Evolutionary conservation across 2,888 invertebrate genomes (phyloP), one percentile per base, ranked within the genome.

Genomic region (Drosophila prolongata): DNA sequence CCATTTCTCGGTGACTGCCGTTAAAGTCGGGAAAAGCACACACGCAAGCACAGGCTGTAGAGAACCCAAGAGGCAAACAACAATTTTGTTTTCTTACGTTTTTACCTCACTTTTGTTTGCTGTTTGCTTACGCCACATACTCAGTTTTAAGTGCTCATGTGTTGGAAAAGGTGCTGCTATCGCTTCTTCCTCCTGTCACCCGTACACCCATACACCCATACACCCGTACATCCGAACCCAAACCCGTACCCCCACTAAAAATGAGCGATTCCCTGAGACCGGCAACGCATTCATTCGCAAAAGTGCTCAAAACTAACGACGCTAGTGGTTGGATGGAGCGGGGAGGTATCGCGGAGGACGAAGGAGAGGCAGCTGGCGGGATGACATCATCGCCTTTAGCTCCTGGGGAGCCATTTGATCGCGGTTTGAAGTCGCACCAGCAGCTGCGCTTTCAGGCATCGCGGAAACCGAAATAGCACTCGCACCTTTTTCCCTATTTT

Each of bases 51-150:
- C 55, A 38, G 52, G 14, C 35, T 47, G 35, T 19, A 38, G 37
- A 43, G 58, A 58, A 37, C 67, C 67, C 76, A 66, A 72, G 77
- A 75, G 70, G 74, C 77, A 81, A 81, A 77, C 77, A 76, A 64
- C 16, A 71, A 56, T 66, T 76, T 77, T 80, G 84, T 59, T 64
- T 75, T 60, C 64, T 53, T 67, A 77, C 80, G 76, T 80, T 80
- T 75, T 77, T 87, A 50, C 61, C 62, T 60, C 49, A 50, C 37
- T 64, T 43, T 60, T 43, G 61, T 54, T 55, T 57, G 59, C 46
- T 61, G 80, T 85, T 85, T 85, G 86, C 80, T 78, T 68, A 78
- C 60, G 77, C 65, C 73, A 77, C 67, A 79, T 60, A 74, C 62
- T 52, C 55, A 58, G 62, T 73, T 66, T 40, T 40, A 72, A 79